Evolutionary conservation across 2,888 invertebrate species (phyloP).

Genomic region (Thera britannica): DNA sequence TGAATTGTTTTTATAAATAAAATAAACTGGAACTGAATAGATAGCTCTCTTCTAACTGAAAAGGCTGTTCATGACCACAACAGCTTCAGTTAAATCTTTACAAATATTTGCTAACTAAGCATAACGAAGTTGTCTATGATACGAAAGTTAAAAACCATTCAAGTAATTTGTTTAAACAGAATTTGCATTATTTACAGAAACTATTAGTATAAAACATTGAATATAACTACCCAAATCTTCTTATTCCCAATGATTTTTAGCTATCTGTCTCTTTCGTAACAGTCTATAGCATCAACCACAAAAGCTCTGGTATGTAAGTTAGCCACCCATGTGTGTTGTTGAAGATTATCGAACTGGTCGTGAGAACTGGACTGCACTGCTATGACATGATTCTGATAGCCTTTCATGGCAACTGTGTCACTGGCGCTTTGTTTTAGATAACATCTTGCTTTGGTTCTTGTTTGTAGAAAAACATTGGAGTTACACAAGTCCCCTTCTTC

Average conservation of each 20-base stretch:
- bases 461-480: background rate
- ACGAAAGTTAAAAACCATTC: too few relatives aligned
- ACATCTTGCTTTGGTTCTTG: conserved; percentile 7
- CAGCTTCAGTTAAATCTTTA: too few relatives aligned
- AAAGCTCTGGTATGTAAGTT: conserved; percentile 22
- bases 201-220: too few relatives aligned
- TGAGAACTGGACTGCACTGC: conserved; percentile 38
- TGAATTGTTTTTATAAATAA: too few relatives aligned
- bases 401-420: conserved; percentile 27
- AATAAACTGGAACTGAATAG: too few relatives aligned
- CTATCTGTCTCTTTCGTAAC: background rate
- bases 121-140: too few relatives aligned
- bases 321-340: conserved; percentile 35
- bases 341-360: conserved; percentile 36
- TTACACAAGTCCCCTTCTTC: background rate
- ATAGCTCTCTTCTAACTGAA: too few relatives aligned
- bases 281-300: conserved; percentile 17
- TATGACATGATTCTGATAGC: conserved; percentile 22
- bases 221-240: too few relatives aligned
- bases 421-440: conserved; percentile 33
- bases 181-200: too few relatives aligned
- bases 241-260: background rate
- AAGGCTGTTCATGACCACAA: too few relatives aligned
- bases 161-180: too few relatives aligned
- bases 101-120: too few relatives aligned